phyloP scores from a whole-genome alignment of 2,888 invertebrate genomes.

The Ephialtes manifestator region DNA sequence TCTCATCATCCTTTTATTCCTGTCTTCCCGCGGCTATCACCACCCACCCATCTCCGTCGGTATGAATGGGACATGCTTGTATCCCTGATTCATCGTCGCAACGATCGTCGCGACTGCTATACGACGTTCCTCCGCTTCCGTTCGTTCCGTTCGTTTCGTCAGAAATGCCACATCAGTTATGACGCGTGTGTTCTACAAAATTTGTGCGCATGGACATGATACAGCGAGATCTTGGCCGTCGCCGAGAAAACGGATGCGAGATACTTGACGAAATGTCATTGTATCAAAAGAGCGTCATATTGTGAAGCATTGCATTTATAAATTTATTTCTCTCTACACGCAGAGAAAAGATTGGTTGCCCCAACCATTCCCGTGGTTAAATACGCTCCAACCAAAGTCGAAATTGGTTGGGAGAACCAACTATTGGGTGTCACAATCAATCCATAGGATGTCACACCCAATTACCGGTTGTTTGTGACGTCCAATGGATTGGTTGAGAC shows the following conservation, averaged over 20 bases:
- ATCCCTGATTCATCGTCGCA: constrained; percentile 58
- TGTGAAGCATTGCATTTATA: not conserved
- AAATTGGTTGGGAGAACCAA: too few relatives aligned
- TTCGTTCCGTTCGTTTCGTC: not conserved
- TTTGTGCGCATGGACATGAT: constrained; percentile 13
- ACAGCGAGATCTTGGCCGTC: constrained; percentile 43
- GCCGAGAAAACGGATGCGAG: constrained; percentile 12
- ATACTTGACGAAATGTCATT: not conserved
- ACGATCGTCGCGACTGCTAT: constrained; percentile 7
- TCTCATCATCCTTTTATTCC: not conserved
- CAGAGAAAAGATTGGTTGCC: too few relatives aligned
- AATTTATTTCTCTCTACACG: not conserved
- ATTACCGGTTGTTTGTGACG: too few relatives aligned
- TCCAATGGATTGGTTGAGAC: too few relatives aligned
- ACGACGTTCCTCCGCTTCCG: constrained; percentile 12
- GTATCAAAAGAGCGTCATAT: not conserved
- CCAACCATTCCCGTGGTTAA: too few relatives aligned
- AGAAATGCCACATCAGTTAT: not conserved
- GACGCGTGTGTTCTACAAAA: not conserved
- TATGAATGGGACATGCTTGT: constrained; percentile 54
- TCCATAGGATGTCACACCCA: too few relatives aligned
- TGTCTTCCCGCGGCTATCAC: not conserved
- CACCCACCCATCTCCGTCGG: constrained; percentile 12
- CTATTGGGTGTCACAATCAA: too few relatives aligned
- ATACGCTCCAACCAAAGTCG: too few relatives aligned